phyloP scores from a whole-genome alignment of 2,797 vertebrate genomes.

The Melanotaenia boesemani region DNA sequence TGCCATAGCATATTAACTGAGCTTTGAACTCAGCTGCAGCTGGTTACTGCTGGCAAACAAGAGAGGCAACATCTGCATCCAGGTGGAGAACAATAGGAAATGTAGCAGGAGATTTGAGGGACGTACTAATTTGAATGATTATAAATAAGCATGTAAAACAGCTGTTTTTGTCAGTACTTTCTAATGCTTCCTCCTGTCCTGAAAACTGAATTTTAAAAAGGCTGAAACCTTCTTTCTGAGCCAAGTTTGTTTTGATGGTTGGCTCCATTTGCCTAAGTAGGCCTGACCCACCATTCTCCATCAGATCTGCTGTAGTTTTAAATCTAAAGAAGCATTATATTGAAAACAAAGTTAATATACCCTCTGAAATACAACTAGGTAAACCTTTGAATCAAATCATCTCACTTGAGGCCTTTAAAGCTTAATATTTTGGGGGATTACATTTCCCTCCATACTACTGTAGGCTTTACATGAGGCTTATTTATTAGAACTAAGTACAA shows the following conservation, averaged over 20 bases:
- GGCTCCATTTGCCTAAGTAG: neutral
- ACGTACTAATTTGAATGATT: slow-evolving; percentile 4
- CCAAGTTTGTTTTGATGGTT: neutral
- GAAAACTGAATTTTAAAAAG: neutral
- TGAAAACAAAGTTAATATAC: neutral
- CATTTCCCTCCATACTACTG: too few relatives aligned
- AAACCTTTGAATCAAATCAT: too few relatives aligned
- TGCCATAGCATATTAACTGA: slow-evolving; percentile 67
- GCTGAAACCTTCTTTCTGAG: neutral
- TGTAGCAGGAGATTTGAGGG: neutral
- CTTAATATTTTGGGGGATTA: neutral
- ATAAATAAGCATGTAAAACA: neutral
- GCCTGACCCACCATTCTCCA: neutral
- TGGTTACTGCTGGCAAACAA: slow-evolving; percentile 51
- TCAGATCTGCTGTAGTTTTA: neutral
- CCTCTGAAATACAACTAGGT: too few relatives aligned
- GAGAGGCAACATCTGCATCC: slow-evolving; percentile 49
- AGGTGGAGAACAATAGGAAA: slow-evolving; percentile 34
- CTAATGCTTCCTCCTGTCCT: neutral
- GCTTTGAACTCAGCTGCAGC: slow-evolving; percentile 65
- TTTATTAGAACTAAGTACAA: neutral
- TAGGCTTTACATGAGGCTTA: too few relatives aligned
- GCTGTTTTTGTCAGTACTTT: neutral
- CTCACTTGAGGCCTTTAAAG: too few relatives aligned
- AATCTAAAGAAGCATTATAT: neutral